Base-by-base conservation (phyloP, 2,888 invertebrate species). In the Cephus pygmeus region DNA sequence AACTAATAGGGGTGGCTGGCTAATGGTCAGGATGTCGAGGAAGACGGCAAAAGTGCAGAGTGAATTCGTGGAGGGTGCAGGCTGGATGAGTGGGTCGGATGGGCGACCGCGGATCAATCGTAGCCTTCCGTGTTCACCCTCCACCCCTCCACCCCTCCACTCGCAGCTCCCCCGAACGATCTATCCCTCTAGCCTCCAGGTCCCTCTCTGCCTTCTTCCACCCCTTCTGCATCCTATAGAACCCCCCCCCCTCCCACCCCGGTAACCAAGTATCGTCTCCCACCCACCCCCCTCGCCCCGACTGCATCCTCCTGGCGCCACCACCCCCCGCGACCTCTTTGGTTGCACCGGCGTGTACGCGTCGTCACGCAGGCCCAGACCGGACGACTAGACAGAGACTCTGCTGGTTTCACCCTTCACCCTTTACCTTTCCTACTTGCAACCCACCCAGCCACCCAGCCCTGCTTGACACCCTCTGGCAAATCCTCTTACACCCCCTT, bases 161-260 rank as follows among this genome's bases (percentile, higher is more conserved):
- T n/a, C n/a, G 87, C 87, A 86, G 87, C 78, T 78, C 83, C 84
- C 87, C 81, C 56, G 78, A 78, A 34, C 75, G 79, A 79, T 77
- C 82, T 77, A 79, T 78, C 77, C 79, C 89, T 86, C 88, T 88
- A 86, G 82, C 85, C 90, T 90, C 92, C 92, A 93, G 93, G 93
- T 93, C 93, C 93, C 93, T 92, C 93, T 93, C 92, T 93, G 93
- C 93, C 92, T 92, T 90, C 92, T 92, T 92, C 92, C 92, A 91
- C 84, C 84, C 80, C 85, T 84, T 81, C 85, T 83, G 85, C 84
- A 92, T 92, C 92, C 92, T 83, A 75, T 84, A 80, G 83, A 11
- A 0, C 35, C 35, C 12, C 34, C 11, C 1, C 34, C 34, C 11
- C 11, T 1, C 75, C 73, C 31, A 31, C 31, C 76, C 34, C 75